Conservation (phyloP, 2,888 invertebrate species). For the Agrenia bidenticulata region DNA sequence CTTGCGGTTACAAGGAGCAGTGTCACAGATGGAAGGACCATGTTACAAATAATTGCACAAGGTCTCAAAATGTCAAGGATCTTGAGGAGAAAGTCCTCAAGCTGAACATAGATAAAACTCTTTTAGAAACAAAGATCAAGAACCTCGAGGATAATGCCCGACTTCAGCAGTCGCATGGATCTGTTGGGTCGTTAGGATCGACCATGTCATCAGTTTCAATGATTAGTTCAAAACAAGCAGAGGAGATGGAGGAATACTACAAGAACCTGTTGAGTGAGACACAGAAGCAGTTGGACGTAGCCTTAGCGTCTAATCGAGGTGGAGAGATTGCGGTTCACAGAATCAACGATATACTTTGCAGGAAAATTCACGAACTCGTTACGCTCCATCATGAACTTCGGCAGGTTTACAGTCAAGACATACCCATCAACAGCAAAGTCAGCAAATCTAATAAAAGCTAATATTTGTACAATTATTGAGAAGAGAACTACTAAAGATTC, state of each 20-base stretch:
- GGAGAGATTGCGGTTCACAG: conserved; percentile 24
- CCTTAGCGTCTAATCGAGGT: conserved; percentile 24
- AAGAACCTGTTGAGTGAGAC: conserved; percentile 21
- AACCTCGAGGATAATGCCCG: neutral
- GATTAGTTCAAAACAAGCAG: conserved; percentile 2
- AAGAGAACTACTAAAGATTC: too few relatives aligned
- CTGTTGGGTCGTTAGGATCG: neutral
- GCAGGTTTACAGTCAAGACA: conserved; percentile 26
- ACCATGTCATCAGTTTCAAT: neutral
- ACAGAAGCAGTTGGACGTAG: conserved; percentile 27
- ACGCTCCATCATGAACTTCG: conserved; percentile 29
- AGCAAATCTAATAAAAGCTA: too few relatives aligned
- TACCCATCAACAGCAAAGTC: too few relatives aligned
- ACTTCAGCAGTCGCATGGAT: too few relatives aligned
- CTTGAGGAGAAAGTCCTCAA: conserved; percentile 22
- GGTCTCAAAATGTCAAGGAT: conserved; percentile 20
- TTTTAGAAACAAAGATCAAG: neutral
- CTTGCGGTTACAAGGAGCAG: conserved; percentile 22
- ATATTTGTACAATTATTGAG: too few relatives aligned
- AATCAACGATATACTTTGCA: conserved; percentile 24
- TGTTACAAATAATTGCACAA: conserved; percentile 16
- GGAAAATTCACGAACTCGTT: conserved; percentile 27
- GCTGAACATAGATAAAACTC: conserved; percentile 13
- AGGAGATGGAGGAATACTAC: conserved; percentile 29
- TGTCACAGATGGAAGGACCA: conserved; percentile 22